A percentile compares a stretch with the other conserved stretches of the same genome.
These are phyloP conservation scores for Liolophura sinensis DNA, from an alignment of 1,140 invertebrate species.

Conservation along the genomic window DNA sequence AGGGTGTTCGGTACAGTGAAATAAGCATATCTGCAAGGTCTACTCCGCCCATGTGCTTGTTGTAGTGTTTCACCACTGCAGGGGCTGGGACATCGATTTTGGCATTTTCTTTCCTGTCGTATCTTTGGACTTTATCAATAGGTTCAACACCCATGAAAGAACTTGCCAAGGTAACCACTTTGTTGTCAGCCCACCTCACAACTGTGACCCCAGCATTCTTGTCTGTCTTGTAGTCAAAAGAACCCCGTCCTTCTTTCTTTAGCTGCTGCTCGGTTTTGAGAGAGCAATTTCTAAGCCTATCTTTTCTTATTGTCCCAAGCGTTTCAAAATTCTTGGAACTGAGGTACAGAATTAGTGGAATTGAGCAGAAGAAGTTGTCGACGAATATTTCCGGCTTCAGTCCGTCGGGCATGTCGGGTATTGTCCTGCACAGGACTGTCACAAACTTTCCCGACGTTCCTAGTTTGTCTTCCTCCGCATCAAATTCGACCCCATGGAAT, in stretches of 20 bases:
- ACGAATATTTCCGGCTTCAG: conserved; percentile 5
- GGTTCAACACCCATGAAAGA: conserved; percentile 19
- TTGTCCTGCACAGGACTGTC: background rate
- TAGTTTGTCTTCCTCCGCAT: background rate
- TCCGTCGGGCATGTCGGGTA: too few species aligned
- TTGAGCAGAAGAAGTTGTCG: conserved; percentile 11
- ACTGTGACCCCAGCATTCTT: conserved; percentile 16
- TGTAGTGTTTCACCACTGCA: too few species aligned
- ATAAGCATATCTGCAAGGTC: too few species aligned
- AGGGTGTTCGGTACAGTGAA: too few species aligned
- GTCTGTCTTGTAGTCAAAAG: conserved; percentile 9
- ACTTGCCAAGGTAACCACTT: conserved; percentile 19
- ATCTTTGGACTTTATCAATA: background rate
- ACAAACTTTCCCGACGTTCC: background rate
- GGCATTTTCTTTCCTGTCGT: too few species aligned
- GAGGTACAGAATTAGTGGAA: conserved; percentile 5
- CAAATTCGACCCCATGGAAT: background rate
- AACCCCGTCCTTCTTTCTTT: conserved; percentile 21
- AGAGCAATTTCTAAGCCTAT: conserved; percentile 16
- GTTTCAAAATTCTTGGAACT: conserved; percentile 2
- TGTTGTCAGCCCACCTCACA: conserved; percentile 22
- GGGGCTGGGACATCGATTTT: too few species aligned
- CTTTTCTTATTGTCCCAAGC: conserved; percentile 22
- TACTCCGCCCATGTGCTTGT: too few species aligned
- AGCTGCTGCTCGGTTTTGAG: conserved; percentile 25